Conservation (phyloP, 2,113 vertebrate species). For the Lophura nycthemera region DNA sequence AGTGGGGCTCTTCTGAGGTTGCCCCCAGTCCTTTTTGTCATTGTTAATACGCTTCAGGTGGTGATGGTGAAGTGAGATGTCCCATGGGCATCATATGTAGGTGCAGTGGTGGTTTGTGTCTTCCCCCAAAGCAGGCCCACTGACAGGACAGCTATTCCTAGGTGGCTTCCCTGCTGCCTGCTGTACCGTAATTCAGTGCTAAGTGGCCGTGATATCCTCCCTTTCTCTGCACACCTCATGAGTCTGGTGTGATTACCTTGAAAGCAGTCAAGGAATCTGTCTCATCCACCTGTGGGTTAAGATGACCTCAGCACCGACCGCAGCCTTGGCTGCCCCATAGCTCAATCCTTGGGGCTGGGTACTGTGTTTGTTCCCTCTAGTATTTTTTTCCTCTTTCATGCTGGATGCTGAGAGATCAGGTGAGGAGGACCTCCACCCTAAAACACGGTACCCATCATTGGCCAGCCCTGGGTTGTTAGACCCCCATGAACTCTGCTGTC, state of each 20-base stretch:
- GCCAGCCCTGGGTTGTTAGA: neutral
- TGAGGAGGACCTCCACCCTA: neutral
- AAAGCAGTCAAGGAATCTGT: conserved; percentile 23
- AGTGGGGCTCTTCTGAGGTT: neutral
- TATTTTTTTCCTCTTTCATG: neutral
- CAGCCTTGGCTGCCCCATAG: neutral
- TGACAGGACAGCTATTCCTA: neutral
- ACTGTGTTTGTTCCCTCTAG: neutral
- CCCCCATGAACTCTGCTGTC: neutral
- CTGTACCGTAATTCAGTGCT: conserved; percentile 21
- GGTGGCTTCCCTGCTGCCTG: neutral
- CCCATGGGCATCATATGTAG: neutral
- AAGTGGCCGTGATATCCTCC: conserved; percentile 32
- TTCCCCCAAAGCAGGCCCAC: neutral
- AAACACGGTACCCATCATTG: accelerated
- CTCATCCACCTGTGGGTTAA: conserved; percentile 23
- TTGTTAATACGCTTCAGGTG: neutral
- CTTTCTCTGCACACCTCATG: neutral
- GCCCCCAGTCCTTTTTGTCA: neutral
- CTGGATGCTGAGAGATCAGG: neutral
- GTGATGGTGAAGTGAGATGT: neutral
- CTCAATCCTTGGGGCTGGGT: neutral
- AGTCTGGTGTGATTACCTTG: conserved; percentile 14
- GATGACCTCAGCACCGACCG: neutral
- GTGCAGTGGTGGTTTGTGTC: neutral